Base-by-base conservation (phyloP, 53 echinoderm and acorn worm genomes). In the Luidia sarsii region DNA sequence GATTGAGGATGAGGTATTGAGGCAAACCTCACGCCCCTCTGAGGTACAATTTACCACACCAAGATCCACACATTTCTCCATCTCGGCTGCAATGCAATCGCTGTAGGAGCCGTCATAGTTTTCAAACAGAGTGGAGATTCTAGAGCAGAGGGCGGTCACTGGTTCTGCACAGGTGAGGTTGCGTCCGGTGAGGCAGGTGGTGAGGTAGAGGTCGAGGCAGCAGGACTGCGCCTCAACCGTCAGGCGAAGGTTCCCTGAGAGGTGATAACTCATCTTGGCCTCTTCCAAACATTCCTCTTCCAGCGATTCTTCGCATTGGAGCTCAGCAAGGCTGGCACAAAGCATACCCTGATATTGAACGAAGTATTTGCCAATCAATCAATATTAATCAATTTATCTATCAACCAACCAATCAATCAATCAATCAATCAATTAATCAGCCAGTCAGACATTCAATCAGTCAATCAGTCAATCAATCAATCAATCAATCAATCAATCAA, bases 21-120 rank as follows among this genome's bases (percentile, higher is more conserved):
- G 69, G 28, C 86, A 79, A 3, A 75, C 80, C n/a, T 67, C 43
- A n/a, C 79, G 31, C 8, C 60, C 59, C 15, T 79, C 64, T 4
- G 22, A 9, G 2, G 48, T 37, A 4, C 43, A 63, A 22, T 49
- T 35, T 0, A 27, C 38, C 18, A 28, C 38, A 2, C 39, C 52
- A 31, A 19, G 33, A 18, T 16, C 54, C 23, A 66, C 4, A 39
- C 81, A 81, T 20, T 64, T 50, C 38, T 81, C 36, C 52, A 31
- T 33, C 25, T 64, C 66, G 1, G 36, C 23, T 7, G 35, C 55
- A 38, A 34, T 9, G 45, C 81, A 81, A 25, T 46, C 52, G 13
- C 52, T 51, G 52, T 70, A 33, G 0, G 70, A 50, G 7, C 0
- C 0, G 22, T 70, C 51, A 22, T 70, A 51, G 52, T 52, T 33